Percentiles rank a stretch among this genome's conserved stretches.
These are phyloP conservation scores for Spicauda simplicius DNA, from an alignment of 2,888 invertebrate species.

Conservation along the genomic window DNA sequence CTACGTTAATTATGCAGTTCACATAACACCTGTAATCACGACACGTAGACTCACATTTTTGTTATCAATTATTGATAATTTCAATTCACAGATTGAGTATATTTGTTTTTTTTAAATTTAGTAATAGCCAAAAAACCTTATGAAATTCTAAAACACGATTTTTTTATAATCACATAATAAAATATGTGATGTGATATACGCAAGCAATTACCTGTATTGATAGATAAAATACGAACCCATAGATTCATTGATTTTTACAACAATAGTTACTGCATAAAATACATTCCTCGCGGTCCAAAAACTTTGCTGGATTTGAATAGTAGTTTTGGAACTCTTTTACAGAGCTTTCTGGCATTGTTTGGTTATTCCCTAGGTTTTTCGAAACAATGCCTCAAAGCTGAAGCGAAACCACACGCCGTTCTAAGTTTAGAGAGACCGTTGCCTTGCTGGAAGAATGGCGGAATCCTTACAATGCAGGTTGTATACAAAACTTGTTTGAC, in stretches of 20 bases:
- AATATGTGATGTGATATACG: no score
- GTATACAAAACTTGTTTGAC: conserved; percentile 84
- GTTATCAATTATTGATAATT: no score
- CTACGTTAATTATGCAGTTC: no score
- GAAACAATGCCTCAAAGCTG: conserved; percentile 34
- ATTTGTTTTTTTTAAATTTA: no score
- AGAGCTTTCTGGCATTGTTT: conserved; percentile 18
- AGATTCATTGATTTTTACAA: neutral
- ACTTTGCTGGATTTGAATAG: conserved; percentile 6
- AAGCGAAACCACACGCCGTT: conserved; percentile 59
- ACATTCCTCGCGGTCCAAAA: neutral
- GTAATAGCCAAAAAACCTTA: no score
- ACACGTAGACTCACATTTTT: no score
- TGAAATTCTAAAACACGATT: no score
- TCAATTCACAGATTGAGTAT: no score
- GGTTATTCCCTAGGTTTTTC: conserved; percentile 25
- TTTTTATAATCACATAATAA: no score
- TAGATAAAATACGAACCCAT: no score
- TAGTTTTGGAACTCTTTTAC: conserved; percentile 7
- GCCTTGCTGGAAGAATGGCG: conserved; percentile 78
- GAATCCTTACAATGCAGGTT: conserved; percentile 84
- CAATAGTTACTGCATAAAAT: neutral
- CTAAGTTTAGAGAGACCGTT: conserved; percentile 75
- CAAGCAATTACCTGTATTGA: no score
- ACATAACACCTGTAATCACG: no score